A percentile compares a stretch with the other conserved stretches of the same genome.
These are phyloP conservation scores for Eriocheir sinensis DNA, from an alignment of 1,140 invertebrate genomes.

Conservation along the genomic window DNA sequence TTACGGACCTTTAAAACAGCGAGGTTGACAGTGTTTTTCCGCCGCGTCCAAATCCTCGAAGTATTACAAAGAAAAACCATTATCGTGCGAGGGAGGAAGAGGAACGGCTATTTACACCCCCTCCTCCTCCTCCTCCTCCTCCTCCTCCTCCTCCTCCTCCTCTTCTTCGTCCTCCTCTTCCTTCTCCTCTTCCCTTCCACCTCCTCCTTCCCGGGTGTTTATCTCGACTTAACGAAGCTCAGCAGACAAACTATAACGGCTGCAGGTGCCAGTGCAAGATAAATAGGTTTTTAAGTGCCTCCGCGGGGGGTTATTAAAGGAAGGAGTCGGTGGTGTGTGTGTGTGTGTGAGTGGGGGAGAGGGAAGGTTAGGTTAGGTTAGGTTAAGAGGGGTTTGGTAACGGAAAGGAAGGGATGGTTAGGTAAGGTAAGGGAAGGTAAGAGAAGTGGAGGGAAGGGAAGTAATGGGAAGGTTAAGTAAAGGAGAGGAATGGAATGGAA, in stretches of 20 bases:
- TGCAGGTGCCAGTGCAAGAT: not conserved
- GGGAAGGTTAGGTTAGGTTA: not conserved
- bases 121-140: not conserved
- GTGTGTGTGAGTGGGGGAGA: constrained; percentile 41
- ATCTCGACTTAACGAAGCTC: constrained; percentile 9
- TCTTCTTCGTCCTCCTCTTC: not conserved
- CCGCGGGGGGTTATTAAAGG: not conserved
- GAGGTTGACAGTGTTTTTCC: not conserved
- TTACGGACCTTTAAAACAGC: not conserved
- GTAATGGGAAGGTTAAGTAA: not conserved
- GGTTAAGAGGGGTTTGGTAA: not conserved
- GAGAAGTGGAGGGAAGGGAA: not conserved
- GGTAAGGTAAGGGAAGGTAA: not conserved
- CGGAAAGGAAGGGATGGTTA: not conserved
- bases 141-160: not conserved
- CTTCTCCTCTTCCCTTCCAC: not conserved
- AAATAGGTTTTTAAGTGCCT: constrained; percentile 8
- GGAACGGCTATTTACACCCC: not conserved
- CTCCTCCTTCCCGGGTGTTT: not conserved
- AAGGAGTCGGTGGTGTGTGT: not conserved
- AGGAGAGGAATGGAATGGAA: not conserved
- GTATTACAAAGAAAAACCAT: constrained; percentile 26
- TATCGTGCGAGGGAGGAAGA: not conserved
- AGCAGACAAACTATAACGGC: constrained; percentile 1
- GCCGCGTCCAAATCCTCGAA: not conserved